These are phyloP conservation scores for Idris sp. DNA, from an alignment of 1,140 invertebrate genomes.

Conservation along the genomic window DNA sequence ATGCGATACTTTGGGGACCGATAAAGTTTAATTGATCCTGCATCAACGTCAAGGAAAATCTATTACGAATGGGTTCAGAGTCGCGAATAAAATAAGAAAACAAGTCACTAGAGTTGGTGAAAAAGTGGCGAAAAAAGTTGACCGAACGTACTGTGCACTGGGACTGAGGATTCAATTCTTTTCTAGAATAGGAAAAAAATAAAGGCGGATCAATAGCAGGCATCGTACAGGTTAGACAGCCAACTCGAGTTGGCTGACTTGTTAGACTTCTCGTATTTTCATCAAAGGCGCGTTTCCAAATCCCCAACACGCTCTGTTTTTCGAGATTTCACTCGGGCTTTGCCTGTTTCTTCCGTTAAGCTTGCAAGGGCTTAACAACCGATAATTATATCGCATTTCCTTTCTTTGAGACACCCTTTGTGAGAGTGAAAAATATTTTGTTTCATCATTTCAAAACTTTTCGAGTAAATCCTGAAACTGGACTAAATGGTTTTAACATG, in stretches of 20 bases:
- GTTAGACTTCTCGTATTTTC: constrained; percentile 71
- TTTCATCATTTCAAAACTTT: too few relatives aligned
- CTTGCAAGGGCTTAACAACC: constrained; percentile 38
- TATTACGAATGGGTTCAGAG: constrained; percentile 39
- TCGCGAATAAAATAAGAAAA: constrained; percentile 44
- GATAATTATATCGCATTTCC: constrained; percentile 47
- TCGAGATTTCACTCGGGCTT: constrained; percentile 63
- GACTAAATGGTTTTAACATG: too few relatives aligned
- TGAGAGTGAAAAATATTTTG: constrained; percentile 27
- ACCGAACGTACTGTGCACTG: constrained; percentile 59
- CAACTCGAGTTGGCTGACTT: constrained; percentile 57
- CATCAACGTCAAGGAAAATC: constrained; percentile 42
- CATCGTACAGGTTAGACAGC: constrained; percentile 51
- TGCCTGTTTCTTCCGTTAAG: constrained; percentile 57
- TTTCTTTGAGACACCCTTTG: constrained; percentile 24
- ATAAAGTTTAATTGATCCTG: constrained; percentile 54
- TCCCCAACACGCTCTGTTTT: constrained; percentile 55
- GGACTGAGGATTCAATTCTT: constrained; percentile 74
- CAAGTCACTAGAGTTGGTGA: constrained; percentile 8
- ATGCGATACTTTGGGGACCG: constrained; percentile 2
- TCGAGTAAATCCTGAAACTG: too few relatives aligned
- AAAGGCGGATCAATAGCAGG: constrained; percentile 61
- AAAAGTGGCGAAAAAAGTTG: constrained; percentile 49
- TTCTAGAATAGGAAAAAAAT: constrained; percentile 64
- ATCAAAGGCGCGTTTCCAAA: constrained; percentile 71